Evolutionary conservation across 2,888 invertebrate genomes (phyloP), one percentile per base, ranked within the genome.

Genomic region (Archaeoteleia sp.): DNA sequence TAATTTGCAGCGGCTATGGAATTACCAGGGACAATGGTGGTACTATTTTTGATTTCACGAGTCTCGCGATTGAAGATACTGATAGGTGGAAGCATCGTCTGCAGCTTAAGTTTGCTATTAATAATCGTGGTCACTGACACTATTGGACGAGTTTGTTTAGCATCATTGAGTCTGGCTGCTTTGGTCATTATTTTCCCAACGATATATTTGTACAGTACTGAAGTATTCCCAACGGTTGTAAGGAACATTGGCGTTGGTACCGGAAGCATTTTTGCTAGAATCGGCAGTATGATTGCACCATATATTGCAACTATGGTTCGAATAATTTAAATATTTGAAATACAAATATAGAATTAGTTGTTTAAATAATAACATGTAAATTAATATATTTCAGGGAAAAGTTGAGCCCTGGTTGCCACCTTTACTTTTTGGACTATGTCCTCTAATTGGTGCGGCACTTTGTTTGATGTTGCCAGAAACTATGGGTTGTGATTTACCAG

Each of bases 171-270:
- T 0, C 90, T 95, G 54, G 92, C 93, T 77, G 94, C 95, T 7
- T 91, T 94, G 85, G 92, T 94, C 10, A 89, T 95, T 45, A 90
- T 92, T 4, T 97, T 96, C 80, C 93, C 95, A 1, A 93, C 94
- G 1, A 92, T 94, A 5, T 97, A 96, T 82, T 88, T 96, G 5
- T 96, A 94, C 83, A 93, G 93, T 0, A 94, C 95, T 0, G 97
- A 97, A 86, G 86, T 95, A 9, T 96, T 95, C 82, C 96, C 97
- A 0, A 97, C 97, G 0, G 93, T 95, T 2, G 92, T 96, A 0
- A 89, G 97, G 43, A 96, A 96, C 79, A 91, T 92, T 23, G 96
- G 95, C 0, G 90, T 96, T 61, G 96, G 96, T 0, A 87, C 93
- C 4, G 92, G 94, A 13, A 96, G 96, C 0, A 93, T 94, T 84